A percentile compares a stretch with the other conserved stretches of the same genome.
Evolutionary conservation across 2,797 vertebrate species (phyloP).

Genomic region (Cottoperca gobio): DNA sequence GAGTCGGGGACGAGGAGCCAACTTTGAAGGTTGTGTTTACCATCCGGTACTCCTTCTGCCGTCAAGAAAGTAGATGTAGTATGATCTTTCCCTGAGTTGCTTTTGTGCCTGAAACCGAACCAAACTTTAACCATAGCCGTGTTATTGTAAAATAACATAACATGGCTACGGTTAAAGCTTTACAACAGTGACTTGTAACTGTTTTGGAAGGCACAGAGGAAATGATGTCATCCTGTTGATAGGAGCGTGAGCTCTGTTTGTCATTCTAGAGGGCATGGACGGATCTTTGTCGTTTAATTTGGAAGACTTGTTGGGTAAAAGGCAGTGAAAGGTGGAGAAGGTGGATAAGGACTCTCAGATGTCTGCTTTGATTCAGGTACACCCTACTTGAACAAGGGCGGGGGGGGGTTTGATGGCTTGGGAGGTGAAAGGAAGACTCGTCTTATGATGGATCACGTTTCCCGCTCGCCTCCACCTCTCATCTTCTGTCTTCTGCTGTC

Average conservation of each 20-base stretch:
- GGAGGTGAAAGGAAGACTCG: conserved; percentile 33
- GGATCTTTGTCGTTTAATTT: background rate
- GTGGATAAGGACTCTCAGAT: background rate
- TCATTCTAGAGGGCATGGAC: background rate
- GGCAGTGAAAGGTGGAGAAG: background rate
- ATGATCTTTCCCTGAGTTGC: background rate
- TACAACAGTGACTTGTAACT: background rate
- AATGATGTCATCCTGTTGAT: background rate
- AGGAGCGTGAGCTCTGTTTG: background rate
- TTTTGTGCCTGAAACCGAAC: background rate
- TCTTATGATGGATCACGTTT: conserved; percentile 72
- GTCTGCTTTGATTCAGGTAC: conserved; percentile 43
- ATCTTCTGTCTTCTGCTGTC: conserved; percentile 60
- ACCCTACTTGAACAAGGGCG: conserved; percentile 15
- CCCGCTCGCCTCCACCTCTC: conserved; percentile 54
- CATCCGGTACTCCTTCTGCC: too few relatives aligned
- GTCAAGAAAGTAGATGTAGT: background rate
- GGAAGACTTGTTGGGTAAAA: conserved; percentile 1
- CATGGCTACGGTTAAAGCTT: too few relatives aligned
- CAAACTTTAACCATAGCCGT: background rate
- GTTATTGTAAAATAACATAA: too few relatives aligned
- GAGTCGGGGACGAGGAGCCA: too few relatives aligned
- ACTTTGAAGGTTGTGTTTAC: too few relatives aligned
- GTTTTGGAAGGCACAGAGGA: background rate
- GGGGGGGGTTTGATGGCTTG: background rate